Percentiles rank a stretch among this genome's conserved stretches.
phyloP scores from a whole-genome alignment of 2,797 vertebrate species.

The Enteromius thamalakanensis region DNA sequence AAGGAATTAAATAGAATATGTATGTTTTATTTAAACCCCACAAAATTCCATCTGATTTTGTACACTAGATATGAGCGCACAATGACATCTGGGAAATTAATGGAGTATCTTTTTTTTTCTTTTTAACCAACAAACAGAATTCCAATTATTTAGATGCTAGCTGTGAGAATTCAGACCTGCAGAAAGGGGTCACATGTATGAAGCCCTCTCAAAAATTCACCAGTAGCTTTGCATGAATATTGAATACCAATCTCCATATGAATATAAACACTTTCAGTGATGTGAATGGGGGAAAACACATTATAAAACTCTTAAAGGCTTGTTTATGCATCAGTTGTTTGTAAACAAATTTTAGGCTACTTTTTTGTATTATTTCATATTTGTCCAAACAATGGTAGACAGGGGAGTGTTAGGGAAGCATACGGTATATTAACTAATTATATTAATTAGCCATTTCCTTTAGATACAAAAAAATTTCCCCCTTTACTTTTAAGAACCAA shows the following conservation, averaged over 20 bases:
- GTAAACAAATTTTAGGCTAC: not conserved
- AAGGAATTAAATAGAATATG: not conserved
- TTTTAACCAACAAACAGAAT: conserved; percentile 39
- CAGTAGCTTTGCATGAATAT: conserved; percentile 32
- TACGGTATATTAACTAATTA: too few species aligned
- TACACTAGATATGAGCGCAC: not conserved
- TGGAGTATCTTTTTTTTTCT: not conserved
- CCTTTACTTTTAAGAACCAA: not conserved
- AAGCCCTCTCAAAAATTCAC: conserved; percentile 30
- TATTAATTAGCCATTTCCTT: not conserved
- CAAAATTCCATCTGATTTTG: conserved; percentile 7
- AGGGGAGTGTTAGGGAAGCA: not conserved
- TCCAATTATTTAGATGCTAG: conserved; percentile 33
- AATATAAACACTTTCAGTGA: conserved; percentile 31
- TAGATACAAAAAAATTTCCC: not conserved
- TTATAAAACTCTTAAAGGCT: conserved; percentile 12
- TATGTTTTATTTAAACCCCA: conserved; percentile 18
- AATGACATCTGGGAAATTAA: conserved; percentile 45
- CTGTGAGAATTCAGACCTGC: conserved; percentile 43
- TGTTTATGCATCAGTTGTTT: conserved; percentile 13
- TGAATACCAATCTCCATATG: conserved; percentile 31
- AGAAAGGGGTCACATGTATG: conserved; percentile 36
- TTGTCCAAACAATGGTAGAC: not conserved
- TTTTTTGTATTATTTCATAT: not conserved
- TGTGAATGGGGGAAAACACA: not conserved